phyloP scores from a whole-genome alignment of 2,888 invertebrate genomes.

The Hemaris fuciformis region DNA sequence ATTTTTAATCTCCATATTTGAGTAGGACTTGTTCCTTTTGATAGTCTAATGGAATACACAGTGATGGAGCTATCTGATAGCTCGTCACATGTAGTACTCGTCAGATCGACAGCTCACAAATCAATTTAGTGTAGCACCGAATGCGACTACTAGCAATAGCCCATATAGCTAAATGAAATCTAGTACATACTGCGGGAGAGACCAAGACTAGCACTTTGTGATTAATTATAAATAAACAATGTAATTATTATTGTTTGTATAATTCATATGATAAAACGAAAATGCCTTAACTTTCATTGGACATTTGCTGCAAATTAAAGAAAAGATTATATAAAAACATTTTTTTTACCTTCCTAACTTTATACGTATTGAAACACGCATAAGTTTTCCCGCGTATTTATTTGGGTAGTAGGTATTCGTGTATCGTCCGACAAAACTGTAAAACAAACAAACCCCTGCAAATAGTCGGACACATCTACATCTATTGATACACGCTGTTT shows the following conservation, averaged over 20 bases:
- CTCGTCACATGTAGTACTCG: constrained; percentile 24
- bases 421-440: constrained; percentile 19
- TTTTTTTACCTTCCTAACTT: not conserved
- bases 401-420: not conserved
- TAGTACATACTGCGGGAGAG: too few relatives aligned
- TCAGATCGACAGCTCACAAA: constrained; percentile 46
- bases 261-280: too few relatives aligned
- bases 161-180: too few relatives aligned
- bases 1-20: not conserved
- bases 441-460: constrained; percentile 34
- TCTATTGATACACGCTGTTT: constrained; percentile 34
- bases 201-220: too few relatives aligned
- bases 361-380: not conserved
- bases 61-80: not conserved
- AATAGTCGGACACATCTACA: constrained; percentile 33
- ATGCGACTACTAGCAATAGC: not conserved
- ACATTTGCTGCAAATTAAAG: too few relatives aligned
- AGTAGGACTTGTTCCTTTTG: not conserved
- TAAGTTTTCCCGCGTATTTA: not conserved
- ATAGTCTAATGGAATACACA: not conserved
- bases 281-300: too few relatives aligned
- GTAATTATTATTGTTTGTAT: too few relatives aligned
- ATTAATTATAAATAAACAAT: too few relatives aligned
- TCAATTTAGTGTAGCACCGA: constrained; percentile 48
- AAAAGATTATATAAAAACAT: not conserved